Base-by-base conservation (phyloP, 1,140 invertebrate species). In the Helicoverpa zea region DNA sequence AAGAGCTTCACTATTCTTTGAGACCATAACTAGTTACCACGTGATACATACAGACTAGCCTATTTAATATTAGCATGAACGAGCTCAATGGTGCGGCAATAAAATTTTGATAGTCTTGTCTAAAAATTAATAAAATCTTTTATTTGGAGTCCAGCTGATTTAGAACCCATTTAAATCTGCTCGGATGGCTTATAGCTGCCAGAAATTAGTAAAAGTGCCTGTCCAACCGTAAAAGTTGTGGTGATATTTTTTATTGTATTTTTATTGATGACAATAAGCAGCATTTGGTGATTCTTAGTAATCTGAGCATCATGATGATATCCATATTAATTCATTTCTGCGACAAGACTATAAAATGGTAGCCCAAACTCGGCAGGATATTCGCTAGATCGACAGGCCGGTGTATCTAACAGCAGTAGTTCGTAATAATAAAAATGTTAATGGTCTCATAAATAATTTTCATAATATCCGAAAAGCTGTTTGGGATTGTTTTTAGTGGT, bases 101-200 rank as follows among this genome's bases (percentile, higher is more conserved):
- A 77, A 77, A 68, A 70, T 49, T 51, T 58, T 79, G 63, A 79
- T 77, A 59, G 76, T 13, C 76, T 56, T 59, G 52, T 79, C 51
- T 68, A 47, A 66, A 63, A 58, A 70, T 29, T 47, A 70, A 47
- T 68, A 52, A 66, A 30, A 78, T 63, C 35, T 43, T 43, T 16
- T 79, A 68, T 79, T 68, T 79, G 51, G 61, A 63, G n/a, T 77
- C 75, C 75, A 64, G 59, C 75, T 77, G 75, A 52, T 63, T 77
- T 77, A 77, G 11, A 54, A 14, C 35, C 47, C 59, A 76, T 79
- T 59, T 13, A 79, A 64, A 78, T 78, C n/a, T 47, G 23, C 35
- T 76, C 5, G 70, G n/a, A 9, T 63, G 16, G n/a, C 73, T 61
- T 75, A 75, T 75, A 49, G 58, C 56, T 43, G 30, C 52, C 23